These are phyloP conservation scores for Adelphocoris suturalis DNA, from an alignment of 2,888 invertebrate species.

Conservation along the genomic window DNA sequence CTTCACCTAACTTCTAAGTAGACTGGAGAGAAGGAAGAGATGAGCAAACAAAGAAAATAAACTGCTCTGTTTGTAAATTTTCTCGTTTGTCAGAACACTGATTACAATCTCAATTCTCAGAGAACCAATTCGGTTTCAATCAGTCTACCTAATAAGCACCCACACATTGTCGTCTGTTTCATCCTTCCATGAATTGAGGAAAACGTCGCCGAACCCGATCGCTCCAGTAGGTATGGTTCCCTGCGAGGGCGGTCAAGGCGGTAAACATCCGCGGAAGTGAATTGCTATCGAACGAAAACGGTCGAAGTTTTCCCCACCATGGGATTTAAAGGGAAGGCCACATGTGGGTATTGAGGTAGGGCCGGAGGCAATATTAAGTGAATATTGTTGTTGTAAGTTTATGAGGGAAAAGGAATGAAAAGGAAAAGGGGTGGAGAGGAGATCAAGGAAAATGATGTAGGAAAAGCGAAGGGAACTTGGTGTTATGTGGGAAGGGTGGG, in stretches of 20 bases:
- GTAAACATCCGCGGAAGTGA: not conserved
- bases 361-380: slow-evolving; percentile 47
- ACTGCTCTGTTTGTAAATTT: too few species aligned
- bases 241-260: not conserved
- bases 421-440: not conserved
- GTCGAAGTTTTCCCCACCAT: not conserved
- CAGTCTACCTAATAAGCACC: too few species aligned
- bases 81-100: too few species aligned
- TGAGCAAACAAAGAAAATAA: too few species aligned
- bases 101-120: too few species aligned
- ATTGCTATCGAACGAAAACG: not conserved
- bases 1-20: too few species aligned
- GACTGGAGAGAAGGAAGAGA: too few species aligned
- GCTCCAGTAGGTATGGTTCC: too few species aligned
- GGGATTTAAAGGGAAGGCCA: slow-evolving; percentile 14
- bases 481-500: not conserved
- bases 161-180: too few species aligned
- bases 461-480: not conserved
- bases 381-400: slow-evolving; percentile 53
- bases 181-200: too few species aligned
- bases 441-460: slow-evolving; percentile 46
- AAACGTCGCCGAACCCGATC: too few species aligned
- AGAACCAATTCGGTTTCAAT: too few species aligned
- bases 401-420: slow-evolving; percentile 28
- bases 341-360: slow-evolving; percentile 17